phyloP scores from a whole-genome alignment of 2,888 invertebrate genomes.

The Lasioglossum vierecki region DNA sequence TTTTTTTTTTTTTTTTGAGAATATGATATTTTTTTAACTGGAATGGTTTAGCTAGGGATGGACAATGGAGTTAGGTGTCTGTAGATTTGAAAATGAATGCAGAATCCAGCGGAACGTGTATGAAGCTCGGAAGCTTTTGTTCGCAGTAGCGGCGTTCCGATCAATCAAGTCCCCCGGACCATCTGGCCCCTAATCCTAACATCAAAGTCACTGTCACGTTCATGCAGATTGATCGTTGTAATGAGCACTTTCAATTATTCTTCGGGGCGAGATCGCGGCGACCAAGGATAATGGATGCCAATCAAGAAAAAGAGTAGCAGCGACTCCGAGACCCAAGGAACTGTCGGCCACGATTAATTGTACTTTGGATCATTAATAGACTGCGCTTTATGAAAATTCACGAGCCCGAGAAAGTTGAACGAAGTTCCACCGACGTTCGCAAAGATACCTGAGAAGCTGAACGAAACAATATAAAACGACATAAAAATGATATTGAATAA shows the following conservation, averaged over 20 bases:
- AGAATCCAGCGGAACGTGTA: not conserved
- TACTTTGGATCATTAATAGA: not conserved
- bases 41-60: no score
- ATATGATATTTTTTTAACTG: not conserved
- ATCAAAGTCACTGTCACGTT: constrained; percentile 11
- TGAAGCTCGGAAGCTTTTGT: not conserved
- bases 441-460: not conserved
- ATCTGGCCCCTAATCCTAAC: constrained; percentile 15
- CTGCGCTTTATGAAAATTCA: not conserved
- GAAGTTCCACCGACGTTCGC: not conserved
- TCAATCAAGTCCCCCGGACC: constrained; percentile 6
- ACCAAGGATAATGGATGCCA: not conserved
- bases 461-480: not conserved
- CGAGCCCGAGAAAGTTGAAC: not conserved
- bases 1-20: no score
- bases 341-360: not conserved
- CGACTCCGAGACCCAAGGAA: not conserved
- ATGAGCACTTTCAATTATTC: constrained; percentile 10
- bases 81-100: not conserved
- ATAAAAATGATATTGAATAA: not conserved
- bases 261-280: not conserved
- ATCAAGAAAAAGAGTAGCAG: not conserved
- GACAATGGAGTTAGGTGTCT: not conserved
- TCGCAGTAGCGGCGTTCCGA: not conserved
- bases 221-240: constrained; percentile 16